Percentiles rank a stretch among this genome's conserved stretches.
These are phyloP conservation scores for Drosophila suzukii DNA, from an alignment of 1,140 invertebrate species.

Conservation along the genomic window DNA sequence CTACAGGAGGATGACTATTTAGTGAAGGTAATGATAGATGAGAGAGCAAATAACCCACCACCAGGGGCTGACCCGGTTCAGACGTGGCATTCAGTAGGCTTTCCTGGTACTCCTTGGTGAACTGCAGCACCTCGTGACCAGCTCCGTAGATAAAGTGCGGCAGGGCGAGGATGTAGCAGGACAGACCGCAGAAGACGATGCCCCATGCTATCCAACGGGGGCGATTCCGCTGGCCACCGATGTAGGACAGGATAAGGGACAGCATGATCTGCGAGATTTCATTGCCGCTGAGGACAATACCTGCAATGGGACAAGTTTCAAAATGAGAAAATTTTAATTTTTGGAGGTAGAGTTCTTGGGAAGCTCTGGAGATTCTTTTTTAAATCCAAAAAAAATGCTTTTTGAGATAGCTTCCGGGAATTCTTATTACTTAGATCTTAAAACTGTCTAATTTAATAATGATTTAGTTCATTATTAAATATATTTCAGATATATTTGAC, in stretches of 20 bases:
- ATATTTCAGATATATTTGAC: too few relatives aligned
- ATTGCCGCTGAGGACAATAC: conserved; percentile 89
- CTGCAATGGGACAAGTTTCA: conserved; percentile 75
- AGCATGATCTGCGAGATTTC: conserved; percentile 89
- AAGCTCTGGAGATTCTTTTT: too few relatives aligned
- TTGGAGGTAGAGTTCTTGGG: too few relatives aligned
- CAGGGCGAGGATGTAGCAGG: conserved; percentile 87
- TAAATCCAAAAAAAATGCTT: too few relatives aligned
- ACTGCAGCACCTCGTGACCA: conserved; percentile 85
- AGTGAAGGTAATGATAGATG: too few relatives aligned
- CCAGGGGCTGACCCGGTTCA: conserved; percentile 21
- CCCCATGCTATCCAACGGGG: conserved; percentile 89
- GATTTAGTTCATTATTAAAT: too few relatives aligned
- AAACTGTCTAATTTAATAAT: too few relatives aligned
- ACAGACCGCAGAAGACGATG: conserved; percentile 87
- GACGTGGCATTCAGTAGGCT: conserved; percentile 36
- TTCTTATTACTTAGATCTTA: too few relatives aligned
- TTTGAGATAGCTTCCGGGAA: too few relatives aligned
- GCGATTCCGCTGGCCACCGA: conserved; percentile 87
- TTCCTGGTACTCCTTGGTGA: conserved; percentile 84
- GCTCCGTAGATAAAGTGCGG: conserved; percentile 90
- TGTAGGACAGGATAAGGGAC: conserved; percentile 87
- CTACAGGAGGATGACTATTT: conserved; percentile 14
- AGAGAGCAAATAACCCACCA: conserved; percentile 30
- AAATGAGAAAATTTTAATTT: too few relatives aligned